Percentiles rank a stretch among this genome's conserved stretches.
phyloP scores from a whole-genome alignment of 2,113 vertebrate species.

The Piprites chloris region DNA sequence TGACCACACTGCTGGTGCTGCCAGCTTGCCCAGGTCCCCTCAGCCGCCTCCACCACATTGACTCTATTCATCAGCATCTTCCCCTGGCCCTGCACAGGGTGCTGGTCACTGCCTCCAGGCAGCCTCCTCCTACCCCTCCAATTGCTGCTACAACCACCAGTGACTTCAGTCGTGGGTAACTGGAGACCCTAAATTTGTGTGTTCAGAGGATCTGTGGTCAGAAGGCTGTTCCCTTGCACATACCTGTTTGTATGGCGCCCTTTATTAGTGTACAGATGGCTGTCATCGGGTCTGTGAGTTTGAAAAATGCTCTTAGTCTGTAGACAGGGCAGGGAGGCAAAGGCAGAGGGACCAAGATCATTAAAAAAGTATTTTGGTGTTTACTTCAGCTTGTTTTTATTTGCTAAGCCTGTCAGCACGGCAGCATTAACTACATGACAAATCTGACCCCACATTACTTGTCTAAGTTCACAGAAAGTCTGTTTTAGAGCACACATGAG shows the following conservation, averaged over 20 bases:
- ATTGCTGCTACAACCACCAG: background rate
- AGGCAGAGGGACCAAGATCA: background rate
- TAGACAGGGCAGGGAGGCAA: background rate
- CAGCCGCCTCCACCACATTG: background rate
- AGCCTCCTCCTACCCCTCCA: background rate
- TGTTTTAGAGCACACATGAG: background rate
- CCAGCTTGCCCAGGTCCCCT: background rate
- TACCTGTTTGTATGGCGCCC: background rate
- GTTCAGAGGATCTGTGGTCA: background rate
- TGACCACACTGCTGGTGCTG: background rate
- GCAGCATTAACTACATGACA: background rate
- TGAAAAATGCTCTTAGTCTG: constrained; percentile 4
- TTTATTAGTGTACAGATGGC: background rate
- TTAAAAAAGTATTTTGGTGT: background rate
- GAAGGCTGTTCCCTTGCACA: background rate
- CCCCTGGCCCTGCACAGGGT: background rate
- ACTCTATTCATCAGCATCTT: background rate
- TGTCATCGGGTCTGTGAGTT: background rate
- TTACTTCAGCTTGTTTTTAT: constrained; percentile 35
- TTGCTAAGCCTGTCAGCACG: background rate
- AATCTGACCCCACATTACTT: background rate
- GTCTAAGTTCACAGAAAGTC: background rate
- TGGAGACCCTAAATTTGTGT: background rate
- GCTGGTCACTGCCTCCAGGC: background rate
- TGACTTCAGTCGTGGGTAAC: background rate